Base-by-base conservation (phyloP, 1,140 invertebrate genomes). In the Pectinophora gossypiella region DNA sequence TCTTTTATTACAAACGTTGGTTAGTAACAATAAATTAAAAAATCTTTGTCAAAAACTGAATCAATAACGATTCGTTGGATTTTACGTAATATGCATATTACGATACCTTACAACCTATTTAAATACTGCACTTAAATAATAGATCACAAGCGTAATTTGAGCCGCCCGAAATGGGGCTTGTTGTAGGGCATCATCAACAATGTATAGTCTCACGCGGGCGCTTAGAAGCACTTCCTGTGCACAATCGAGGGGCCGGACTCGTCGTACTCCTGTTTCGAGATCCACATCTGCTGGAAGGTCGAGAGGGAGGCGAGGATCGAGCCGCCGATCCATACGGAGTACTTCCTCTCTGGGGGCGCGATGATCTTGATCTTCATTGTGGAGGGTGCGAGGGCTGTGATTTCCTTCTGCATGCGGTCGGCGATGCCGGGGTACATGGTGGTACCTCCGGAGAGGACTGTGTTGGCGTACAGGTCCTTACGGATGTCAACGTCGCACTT, bases 301-400 rank as follows among this genome's bases (percentile, higher is more conserved):
- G 94, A 64, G 55, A 97, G 89, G 60, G 94, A 96, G 32, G 95
- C 95, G 65, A 97, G 90, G 84, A 96, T 97, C 77, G 95, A 96
- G 45, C 95, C 95, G 78, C 94, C 93, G 90, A 93, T 93, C 92
- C 92, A 93, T 76, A 94, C 92, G 82, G 94, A 95, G 90, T 96
- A 96, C 83, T 96, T 96, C 79, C 95, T 92, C 84, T 93, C 92
- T 76, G 93, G 92, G 54, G 93, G 95, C 47, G 96, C 96, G 85
- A 97, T 96, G 88, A 97, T 97, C 91, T 97, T 97, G 89, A 97
- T 95, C 89, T 97, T 96, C 91, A 96, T 96, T 59, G 94, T 96
- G 50, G 92, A 91, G 65, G 96, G 96, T 60, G 95, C 95, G 43
- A 97, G 89, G 46, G 94, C 91, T 53, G 95, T 96, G 89, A 97